These are phyloP conservation scores for Pemphigus obesinymphae DNA, from an alignment of 1,140 invertebrate species.

Conservation along the genomic window DNA sequence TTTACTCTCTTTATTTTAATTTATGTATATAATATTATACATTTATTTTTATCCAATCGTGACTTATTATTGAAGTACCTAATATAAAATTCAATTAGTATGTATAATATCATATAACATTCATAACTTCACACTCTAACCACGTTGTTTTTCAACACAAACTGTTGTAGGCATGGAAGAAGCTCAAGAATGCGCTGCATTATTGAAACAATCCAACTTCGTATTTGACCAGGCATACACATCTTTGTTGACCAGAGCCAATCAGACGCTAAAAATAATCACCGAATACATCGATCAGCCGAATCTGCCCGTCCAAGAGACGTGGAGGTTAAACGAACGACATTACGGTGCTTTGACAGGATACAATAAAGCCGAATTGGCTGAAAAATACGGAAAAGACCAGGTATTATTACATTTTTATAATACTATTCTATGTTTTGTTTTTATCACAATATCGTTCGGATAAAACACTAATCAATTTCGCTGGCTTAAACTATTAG, in stretches of 20 bases:
- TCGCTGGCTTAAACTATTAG: no score
- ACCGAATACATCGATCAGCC: conserved; percentile 58
- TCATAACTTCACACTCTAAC: no score
- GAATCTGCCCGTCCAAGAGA: conserved; percentile 56
- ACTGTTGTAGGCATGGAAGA: neutral
- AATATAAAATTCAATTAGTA: no score
- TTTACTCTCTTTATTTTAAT: no score
- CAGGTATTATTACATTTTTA: conserved; percentile 54
- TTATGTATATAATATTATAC: no score
- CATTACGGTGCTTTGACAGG: conserved; percentile 71
- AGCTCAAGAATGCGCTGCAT: conserved; percentile 29
- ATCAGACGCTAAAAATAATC: conserved; percentile 60
- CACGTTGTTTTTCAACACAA: no score
- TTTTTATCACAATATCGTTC: neutral
- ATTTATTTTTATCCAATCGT: no score
- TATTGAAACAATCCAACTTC: conserved; percentile 39
- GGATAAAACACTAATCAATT: neutral
- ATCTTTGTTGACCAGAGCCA: conserved; percentile 61
- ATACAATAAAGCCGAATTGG: conserved; percentile 65
- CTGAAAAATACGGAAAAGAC: conserved; percentile 63
- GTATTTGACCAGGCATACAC: conserved; percentile 60
- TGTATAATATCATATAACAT: no score
- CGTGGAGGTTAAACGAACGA: conserved; percentile 68
- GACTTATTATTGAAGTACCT: no score
- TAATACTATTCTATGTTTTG: no score